phyloP scores from a whole-genome alignment of 2,888 invertebrate genomes.

The Cephus rjabovi region DNA sequence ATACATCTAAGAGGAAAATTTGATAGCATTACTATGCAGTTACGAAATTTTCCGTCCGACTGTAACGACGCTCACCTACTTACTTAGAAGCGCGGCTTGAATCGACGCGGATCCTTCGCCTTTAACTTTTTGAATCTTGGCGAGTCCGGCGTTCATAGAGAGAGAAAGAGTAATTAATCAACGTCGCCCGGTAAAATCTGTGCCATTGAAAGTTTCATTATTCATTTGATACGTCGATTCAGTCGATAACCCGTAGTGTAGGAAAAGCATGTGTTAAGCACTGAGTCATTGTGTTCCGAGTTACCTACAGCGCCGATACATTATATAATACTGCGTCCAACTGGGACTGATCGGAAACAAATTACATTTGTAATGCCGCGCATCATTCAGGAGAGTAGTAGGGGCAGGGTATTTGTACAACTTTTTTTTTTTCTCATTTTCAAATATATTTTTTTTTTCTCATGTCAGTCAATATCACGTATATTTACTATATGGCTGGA shows the following conservation, averaged over 20 bases:
- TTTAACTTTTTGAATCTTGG: not conserved
- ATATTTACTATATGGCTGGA: not conserved
- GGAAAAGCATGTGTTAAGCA: not conserved
- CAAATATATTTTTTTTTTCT: not conserved
- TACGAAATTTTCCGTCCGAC: not conserved
- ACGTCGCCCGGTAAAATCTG: too few relatives aligned
- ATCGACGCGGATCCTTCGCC: not conserved
- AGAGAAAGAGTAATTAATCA: not conserved
- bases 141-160: not conserved
- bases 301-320: not conserved
- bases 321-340: not conserved
- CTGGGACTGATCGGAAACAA: not conserved
- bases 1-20: not conserved
- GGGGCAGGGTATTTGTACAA: not conserved
- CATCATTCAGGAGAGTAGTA: not conserved
- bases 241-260: not conserved
- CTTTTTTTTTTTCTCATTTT: not conserved
- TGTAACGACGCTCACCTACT: not conserved
- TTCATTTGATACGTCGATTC: not conserved
- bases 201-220: not conserved
- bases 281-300: not conserved
- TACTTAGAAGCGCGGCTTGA: not conserved
- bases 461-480: not conserved
- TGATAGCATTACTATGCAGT: not conserved
- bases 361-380: not conserved